phyloP scores from a whole-genome alignment of 2,113 vertebrate genomes.

The Triplophysa dalaica region DNA sequence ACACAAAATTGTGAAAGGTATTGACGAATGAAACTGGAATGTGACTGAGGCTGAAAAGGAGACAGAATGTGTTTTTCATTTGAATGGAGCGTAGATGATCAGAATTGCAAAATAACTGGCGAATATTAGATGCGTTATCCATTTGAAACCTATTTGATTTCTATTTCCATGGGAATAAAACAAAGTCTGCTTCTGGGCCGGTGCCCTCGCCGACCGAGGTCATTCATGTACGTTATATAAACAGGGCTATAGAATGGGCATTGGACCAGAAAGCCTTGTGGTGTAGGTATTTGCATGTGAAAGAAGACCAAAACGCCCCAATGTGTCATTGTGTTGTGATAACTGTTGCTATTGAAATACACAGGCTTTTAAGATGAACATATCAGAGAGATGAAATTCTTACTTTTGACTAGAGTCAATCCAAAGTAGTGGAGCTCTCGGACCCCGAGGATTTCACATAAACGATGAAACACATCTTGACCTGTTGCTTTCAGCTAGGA shows the following conservation, averaged over 20 bases:
- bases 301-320: constrained; percentile 18
- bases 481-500: constrained; percentile 82
- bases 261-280: not conserved
- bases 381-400: constrained; percentile 51
- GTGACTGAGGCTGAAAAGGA: constrained; percentile 45
- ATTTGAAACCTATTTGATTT: not conserved
- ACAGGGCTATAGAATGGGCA: not conserved
- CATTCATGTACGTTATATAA: not conserved
- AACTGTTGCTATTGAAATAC: not conserved
- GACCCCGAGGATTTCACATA: constrained; percentile 78
- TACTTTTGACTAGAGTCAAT: constrained; percentile 86
- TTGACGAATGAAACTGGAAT: constrained; percentile 40
- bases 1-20: constrained; percentile 62
- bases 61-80: not conserved
- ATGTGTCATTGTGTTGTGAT: not conserved
- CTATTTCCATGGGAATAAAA: not conserved
- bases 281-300: not conserved
- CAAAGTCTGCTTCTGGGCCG: not conserved
- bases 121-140: not conserved
- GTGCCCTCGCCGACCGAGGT: not conserved
- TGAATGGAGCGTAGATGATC: not conserved
- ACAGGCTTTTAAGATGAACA: not conserved
- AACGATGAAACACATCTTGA: constrained; percentile 81
- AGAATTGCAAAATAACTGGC: not conserved
- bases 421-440: constrained; percentile 87